Conservation (phyloP, 2,113 vertebrate genomes). For the Malaclemys terrapin region DNA sequence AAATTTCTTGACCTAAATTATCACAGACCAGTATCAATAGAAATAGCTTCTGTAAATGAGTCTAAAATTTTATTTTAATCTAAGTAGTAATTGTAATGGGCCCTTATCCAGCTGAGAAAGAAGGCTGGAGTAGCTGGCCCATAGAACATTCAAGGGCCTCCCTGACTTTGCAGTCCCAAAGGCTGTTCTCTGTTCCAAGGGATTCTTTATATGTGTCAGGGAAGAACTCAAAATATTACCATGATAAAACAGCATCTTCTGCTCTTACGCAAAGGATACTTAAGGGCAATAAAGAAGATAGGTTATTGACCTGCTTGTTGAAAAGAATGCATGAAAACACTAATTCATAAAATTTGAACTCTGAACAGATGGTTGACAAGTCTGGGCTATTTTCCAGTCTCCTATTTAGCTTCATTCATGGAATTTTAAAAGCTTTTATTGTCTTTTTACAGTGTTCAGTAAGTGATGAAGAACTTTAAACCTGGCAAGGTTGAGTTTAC, state of each 20-base stretch:
- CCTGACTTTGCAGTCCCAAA: neutral
- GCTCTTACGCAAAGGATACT: neutral
- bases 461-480: constrained; percentile 29
- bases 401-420: constrained; percentile 40
- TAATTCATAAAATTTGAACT: constrained; percentile 7
- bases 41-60: neutral
- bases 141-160: neutral
- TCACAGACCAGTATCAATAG: neutral
- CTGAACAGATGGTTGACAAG: neutral
- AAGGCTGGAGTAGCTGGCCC: neutral
- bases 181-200: neutral
- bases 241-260: neutral
- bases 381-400: constrained; percentile 23
- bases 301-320: neutral
- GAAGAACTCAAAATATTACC: neutral
- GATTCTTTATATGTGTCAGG: neutral
- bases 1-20: neutral
- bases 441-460: neutral
- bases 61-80: neutral
- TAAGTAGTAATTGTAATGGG: neutral
- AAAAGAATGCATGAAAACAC: neutral
- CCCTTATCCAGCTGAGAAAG: constrained; percentile 10
- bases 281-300: neutral
- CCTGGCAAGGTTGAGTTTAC: neutral
- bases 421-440: constrained; percentile 44